phyloP scores from a whole-genome alignment of 2,797 vertebrate species.

The Yasuhikotakia modesta region DNA sequence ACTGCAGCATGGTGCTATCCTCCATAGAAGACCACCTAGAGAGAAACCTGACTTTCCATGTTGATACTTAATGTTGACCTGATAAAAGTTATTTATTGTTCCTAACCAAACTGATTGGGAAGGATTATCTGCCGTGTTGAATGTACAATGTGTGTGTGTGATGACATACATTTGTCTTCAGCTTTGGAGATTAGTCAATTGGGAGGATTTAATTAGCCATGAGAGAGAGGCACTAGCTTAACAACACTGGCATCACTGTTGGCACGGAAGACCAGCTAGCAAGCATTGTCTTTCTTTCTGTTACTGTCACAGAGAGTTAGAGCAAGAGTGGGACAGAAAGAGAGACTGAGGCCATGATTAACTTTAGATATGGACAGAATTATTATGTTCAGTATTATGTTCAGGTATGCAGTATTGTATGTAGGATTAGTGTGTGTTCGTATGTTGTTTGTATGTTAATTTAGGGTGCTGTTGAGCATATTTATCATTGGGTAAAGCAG shows the following conservation, averaged over 20 bases:
- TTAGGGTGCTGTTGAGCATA: background rate
- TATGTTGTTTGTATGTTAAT: background rate
- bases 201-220: constrained; percentile 73
- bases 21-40: constrained; percentile 11
- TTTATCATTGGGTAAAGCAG: constrained; percentile 6
- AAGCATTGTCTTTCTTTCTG: constrained; percentile 49
- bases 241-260: constrained; percentile 62
- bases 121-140: too few relatives aligned
- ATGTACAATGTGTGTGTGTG: too few relatives aligned
- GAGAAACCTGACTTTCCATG: too few relatives aligned
- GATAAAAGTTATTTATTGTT: background rate
- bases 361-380: constrained; percentile 7
- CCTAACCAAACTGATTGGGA: too few relatives aligned
- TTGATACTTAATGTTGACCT: too few relatives aligned
- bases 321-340: constrained; percentile 25
- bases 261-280: constrained; percentile 46
- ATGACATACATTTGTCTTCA: constrained; percentile 48
- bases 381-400: too few relatives aligned
- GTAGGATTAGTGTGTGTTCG: background rate
- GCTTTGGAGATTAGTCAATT: constrained; percentile 66
- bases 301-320: constrained; percentile 47
- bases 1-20: background rate
- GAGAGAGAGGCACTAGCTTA: constrained; percentile 61
- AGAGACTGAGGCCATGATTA: constrained; percentile 12
- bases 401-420: too few relatives aligned